Conservation (phyloP, 2,888 invertebrate species). For the Campoplex nolae region DNA sequence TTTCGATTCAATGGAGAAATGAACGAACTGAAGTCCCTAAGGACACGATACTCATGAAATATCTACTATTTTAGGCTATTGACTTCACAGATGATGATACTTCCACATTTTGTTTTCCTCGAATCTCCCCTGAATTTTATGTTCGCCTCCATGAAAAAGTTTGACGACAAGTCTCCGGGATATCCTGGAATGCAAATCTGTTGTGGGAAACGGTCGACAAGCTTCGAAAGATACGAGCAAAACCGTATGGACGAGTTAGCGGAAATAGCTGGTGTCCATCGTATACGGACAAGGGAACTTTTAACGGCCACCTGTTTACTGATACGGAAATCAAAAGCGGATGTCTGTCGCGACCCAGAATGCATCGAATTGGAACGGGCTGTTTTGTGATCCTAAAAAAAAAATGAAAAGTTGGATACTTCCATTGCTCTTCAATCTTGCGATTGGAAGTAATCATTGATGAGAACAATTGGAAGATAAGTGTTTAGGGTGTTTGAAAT, state of each 20-base stretch:
- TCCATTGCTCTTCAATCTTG: background rate
- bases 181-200: constrained; percentile 71
- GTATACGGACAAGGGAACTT: constrained; percentile 51
- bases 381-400: constrained; percentile 31
- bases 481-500: background rate
- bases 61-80: background rate
- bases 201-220: constrained; percentile 56
- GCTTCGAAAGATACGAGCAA: constrained; percentile 36
- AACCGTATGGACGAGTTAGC: constrained; percentile 33
- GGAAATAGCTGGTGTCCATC: constrained; percentile 65
- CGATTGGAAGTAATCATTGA: background rate
- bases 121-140: background rate
- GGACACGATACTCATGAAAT: background rate
- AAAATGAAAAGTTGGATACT: constrained; percentile 18
- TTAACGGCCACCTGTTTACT: constrained; percentile 74
- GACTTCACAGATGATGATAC: too few relatives aligned
- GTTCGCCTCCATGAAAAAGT: constrained; percentile 43
- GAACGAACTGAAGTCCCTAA: too few relatives aligned
- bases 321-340: constrained; percentile 83
- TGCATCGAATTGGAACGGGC: constrained; percentile 77
- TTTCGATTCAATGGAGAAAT: background rate
- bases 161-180: constrained; percentile 62
- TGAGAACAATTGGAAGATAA: background rate
- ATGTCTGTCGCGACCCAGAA: constrained; percentile 79
- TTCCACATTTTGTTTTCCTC: background rate